Conservation (phyloP, 2,113 vertebrate genomes). For the Felis chaus region DNA sequence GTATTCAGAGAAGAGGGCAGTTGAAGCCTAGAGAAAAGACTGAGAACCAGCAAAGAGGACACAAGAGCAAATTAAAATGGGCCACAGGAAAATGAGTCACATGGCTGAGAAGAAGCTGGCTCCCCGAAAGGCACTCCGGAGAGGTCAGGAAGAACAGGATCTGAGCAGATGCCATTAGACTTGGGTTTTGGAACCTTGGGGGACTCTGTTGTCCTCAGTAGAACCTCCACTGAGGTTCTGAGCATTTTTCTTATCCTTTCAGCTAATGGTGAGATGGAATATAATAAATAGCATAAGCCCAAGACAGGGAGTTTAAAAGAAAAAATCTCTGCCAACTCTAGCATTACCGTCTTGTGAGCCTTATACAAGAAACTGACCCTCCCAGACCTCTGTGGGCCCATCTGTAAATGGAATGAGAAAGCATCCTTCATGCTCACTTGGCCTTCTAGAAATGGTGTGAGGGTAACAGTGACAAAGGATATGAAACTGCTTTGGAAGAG, state of each 20-base stretch:
- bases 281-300: not conserved
- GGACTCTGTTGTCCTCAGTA: not conserved
- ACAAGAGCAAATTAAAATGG: not conserved
- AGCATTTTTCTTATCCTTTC: not conserved
- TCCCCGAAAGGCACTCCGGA: not conserved
- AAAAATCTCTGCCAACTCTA: not conserved
- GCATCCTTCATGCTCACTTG: not conserved
- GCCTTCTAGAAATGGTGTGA: not conserved
- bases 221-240: not conserved
- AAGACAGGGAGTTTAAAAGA: not conserved
- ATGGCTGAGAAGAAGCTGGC: not conserved
- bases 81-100: not conserved
- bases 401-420: not conserved
- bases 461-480: not conserved
- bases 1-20: not conserved
- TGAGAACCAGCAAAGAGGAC: not conserved
- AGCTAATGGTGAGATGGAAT: not conserved
- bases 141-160: not conserved
- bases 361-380: not conserved
- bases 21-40: not conserved
- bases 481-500: constrained; percentile 20
- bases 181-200: not conserved
- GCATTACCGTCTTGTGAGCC: not conserved
- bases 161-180: not conserved
- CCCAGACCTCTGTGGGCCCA: not conserved